Percentiles rank a stretch among this genome's conserved stretches.
phyloP scores from a whole-genome alignment of 2,113 vertebrate species.

The Podarcis raffonei region DNA sequence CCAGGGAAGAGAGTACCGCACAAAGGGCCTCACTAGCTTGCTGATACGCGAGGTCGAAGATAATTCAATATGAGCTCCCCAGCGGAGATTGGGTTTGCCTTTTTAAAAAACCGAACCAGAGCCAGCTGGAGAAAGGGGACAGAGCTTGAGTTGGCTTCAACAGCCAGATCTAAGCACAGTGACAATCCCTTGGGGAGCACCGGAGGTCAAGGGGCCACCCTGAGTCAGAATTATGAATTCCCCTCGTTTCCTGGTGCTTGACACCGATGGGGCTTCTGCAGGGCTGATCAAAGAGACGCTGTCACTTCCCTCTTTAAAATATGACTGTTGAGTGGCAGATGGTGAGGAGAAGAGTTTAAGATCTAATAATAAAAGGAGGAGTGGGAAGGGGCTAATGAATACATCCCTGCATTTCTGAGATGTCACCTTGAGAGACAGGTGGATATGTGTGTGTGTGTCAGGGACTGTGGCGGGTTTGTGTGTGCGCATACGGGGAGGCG shows the following conservation, averaged over 20 bases:
- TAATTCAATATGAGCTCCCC: background rate
- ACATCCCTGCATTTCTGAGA: background rate
- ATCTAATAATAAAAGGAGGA: slow-evolving; percentile 22
- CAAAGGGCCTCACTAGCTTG: background rate
- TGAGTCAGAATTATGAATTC: background rate
- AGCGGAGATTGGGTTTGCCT: background rate
- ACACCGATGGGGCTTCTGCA: background rate
- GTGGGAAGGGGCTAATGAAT: background rate
- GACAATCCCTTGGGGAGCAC: background rate
- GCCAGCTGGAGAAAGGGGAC: background rate
- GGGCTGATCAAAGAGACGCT: background rate
- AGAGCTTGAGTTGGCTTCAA: fast-evolving
- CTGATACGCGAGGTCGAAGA: background rate
- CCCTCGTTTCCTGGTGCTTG: fast-evolving
- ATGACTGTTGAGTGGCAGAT: background rate
- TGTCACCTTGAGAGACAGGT: background rate
- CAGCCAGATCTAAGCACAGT: background rate
- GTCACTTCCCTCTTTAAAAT: slow-evolving; percentile 26
- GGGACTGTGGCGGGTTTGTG: background rate
- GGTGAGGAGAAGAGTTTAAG: slow-evolving; percentile 16
- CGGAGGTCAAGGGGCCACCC: background rate
- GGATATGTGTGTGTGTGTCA: background rate
- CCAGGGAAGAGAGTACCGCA: fast-evolving
- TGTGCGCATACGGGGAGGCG: background rate
- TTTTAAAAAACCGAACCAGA: background rate